Percentiles rank a stretch among this genome's conserved stretches.
Conservation (phyloP, 23 tunicate genomes). For the Diplosoma virens region DNA sequence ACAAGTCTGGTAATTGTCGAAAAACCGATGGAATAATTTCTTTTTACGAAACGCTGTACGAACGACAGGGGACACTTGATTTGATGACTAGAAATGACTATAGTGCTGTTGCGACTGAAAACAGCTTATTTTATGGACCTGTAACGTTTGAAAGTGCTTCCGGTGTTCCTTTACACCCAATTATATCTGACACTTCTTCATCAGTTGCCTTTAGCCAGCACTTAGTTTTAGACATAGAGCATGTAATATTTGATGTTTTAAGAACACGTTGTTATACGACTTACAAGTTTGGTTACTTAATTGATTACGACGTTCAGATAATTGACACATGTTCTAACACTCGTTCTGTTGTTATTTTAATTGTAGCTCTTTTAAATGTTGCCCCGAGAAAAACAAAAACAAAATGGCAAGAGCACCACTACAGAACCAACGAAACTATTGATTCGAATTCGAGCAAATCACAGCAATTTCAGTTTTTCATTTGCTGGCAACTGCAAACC, state of each 20-base stretch:
- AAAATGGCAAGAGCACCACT: slow-evolving; percentile 24
- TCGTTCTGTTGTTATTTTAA: slow-evolving; percentile 60
- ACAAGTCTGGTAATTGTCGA: slow-evolving; percentile 26
- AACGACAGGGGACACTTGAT: neutral
- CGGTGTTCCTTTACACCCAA: slow-evolving; percentile 40
- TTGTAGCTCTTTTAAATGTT: slow-evolving; percentile 63
- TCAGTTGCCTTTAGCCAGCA: slow-evolving; percentile 72
- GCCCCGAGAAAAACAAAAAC: slow-evolving; percentile 34
- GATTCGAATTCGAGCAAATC: slow-evolving; percentile 26
- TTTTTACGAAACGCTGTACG: slow-evolving; percentile 74
- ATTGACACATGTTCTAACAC: slow-evolving; percentile 67
- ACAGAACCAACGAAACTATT: slow-evolving; percentile 11
- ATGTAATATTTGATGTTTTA: slow-evolving; percentile 84
- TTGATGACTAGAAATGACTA: neutral
- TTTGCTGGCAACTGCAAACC: slow-evolving; percentile 73
- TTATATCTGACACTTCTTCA: slow-evolving; percentile 1
- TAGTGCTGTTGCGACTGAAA: slow-evolving; percentile 31
- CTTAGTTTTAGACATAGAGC: slow-evolving; percentile 75
- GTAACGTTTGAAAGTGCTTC: slow-evolving; percentile 50
- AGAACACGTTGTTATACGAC: slow-evolving; percentile 73
- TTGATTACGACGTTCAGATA: slow-evolving; percentile 82
- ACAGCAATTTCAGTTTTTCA: slow-evolving; percentile 69
- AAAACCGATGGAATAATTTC: slow-evolving; percentile 67
- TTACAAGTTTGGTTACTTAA: slow-evolving; percentile 79
- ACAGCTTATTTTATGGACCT: slow-evolving; percentile 56